Evolutionary conservation across 2,888 invertebrate species (phyloP).

Genomic region (Frankliniella fusca): DNA sequence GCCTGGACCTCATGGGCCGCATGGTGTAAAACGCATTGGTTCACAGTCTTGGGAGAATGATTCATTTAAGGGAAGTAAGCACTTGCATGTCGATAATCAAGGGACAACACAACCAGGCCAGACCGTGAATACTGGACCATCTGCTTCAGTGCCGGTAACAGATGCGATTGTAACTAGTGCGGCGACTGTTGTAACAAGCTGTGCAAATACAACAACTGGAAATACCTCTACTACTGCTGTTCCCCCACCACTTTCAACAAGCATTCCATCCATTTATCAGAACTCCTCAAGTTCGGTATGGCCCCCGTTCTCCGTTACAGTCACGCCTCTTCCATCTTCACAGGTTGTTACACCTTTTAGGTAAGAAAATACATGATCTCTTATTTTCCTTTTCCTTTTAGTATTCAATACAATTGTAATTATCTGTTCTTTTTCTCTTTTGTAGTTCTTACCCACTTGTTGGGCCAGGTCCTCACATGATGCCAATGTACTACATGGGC

Average conservation of each 20-base stretch:
- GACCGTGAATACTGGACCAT: conserved; percentile 37
- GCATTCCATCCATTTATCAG: conserved; percentile 35
- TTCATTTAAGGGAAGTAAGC: conserved; percentile 54
- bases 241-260: conserved; percentile 41
- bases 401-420: not conserved
- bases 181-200: not conserved
- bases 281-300: conserved; percentile 46
- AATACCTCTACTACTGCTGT: conserved; percentile 33
- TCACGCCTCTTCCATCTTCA: conserved; percentile 36
- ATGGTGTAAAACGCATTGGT: conserved; percentile 60
- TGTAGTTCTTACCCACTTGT: not conserved
- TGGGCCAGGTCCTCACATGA: conserved; percentile 42
- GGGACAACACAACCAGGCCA: conserved; percentile 36
- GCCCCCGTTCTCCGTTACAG: conserved; percentile 58
- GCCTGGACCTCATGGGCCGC: conserved; percentile 45
- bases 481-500: conserved; percentile 44
- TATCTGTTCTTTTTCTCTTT: not conserved
- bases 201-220: conserved; percentile 25
- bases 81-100: conserved; percentile 48
- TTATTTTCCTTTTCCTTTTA: not conserved
- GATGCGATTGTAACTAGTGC: conserved; percentile 28
- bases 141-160: conserved; percentile 30
- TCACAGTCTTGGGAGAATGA: conserved; percentile 60
- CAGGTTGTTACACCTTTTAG: not conserved
- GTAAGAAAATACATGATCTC: not conserved